phyloP scores from a whole-genome alignment of 1,140 invertebrate genomes.

The Drosophila parvula region DNA sequence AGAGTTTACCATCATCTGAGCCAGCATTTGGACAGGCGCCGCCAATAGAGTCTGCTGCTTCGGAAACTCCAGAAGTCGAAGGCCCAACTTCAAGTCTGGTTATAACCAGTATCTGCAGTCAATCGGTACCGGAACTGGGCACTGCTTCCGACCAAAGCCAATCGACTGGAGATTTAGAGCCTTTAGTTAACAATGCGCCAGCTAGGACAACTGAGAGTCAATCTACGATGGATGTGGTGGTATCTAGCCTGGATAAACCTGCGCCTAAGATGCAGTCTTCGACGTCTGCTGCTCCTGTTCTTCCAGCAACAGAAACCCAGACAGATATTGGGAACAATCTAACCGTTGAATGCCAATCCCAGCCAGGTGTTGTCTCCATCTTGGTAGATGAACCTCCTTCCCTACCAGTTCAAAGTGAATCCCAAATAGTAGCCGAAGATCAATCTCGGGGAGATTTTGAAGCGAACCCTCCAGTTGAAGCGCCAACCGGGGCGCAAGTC shows the following conservation, averaged over 20 bases:
- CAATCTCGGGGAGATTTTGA: not conserved
- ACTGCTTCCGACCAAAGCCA: not conserved
- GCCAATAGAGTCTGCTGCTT: not conserved
- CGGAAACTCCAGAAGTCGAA: not conserved
- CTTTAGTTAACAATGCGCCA: not conserved
- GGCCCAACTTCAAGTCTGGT: constrained; percentile 46
- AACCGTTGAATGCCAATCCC: not conserved
- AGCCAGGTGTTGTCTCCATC: not conserved
- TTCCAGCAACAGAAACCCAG: not conserved
- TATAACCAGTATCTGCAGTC: constrained; percentile 68
- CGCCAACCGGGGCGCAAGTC: not conserved
- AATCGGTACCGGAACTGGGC: constrained; percentile 6
- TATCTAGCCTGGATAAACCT: not conserved
- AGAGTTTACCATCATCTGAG: not conserved
- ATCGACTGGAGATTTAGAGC: too few relatives aligned
- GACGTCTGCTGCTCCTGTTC: not conserved
- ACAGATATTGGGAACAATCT: too few relatives aligned
- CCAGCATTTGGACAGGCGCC: not conserved
- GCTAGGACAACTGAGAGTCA: not conserved
- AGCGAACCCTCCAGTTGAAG: not conserved
- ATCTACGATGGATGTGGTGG: not conserved
- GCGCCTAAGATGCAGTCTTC: not conserved
- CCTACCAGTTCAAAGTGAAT: not conserved
- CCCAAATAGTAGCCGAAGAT: not conserved
- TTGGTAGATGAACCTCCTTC: not conserved